Conservation (phyloP, 2,113 vertebrate genomes). For the Notiomystis cincta region DNA sequence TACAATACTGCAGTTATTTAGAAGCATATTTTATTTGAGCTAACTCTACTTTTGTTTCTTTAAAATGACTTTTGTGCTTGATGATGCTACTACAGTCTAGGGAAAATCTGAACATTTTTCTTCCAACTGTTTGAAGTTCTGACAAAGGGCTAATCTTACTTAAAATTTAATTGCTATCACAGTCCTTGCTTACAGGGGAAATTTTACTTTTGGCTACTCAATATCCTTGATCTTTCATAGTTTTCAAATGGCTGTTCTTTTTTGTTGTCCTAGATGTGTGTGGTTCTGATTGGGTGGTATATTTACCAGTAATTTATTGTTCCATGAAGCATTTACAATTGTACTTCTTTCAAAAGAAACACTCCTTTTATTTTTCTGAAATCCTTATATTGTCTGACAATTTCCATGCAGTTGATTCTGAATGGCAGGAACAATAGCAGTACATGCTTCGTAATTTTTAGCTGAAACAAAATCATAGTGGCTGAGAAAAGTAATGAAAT, state of each 20-base stretch:
- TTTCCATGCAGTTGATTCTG: constrained; percentile 51
- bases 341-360: constrained; percentile 26
- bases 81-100: background rate
- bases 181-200: background rate
- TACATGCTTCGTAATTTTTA: constrained; percentile 45
- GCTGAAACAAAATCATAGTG: constrained; percentile 35
- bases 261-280: background rate
- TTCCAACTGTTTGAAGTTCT: background rate
- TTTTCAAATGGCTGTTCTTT: constrained; percentile 8
- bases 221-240: background rate
- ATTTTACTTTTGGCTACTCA: constrained; percentile 6
- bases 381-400: constrained; percentile 22
- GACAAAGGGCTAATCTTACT: background rate
- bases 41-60: background rate
- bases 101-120: background rate
- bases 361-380: constrained; percentile 37
- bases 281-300: constrained; percentile 33
- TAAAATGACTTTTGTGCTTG: background rate
- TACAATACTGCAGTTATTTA: background rate
- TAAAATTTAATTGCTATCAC: background rate
- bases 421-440: constrained; percentile 39
- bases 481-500: constrained; percentile 50
- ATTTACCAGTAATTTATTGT: constrained; percentile 48
- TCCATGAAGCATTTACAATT: constrained; percentile 25
- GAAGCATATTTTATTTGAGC: background rate